A percentile compares a stretch with the other conserved stretches of the same genome.
These are phyloP conservation scores for Indri indri DNA, from an alignment of 2,113 vertebrate genomes.

Conservation along the genomic window DNA sequence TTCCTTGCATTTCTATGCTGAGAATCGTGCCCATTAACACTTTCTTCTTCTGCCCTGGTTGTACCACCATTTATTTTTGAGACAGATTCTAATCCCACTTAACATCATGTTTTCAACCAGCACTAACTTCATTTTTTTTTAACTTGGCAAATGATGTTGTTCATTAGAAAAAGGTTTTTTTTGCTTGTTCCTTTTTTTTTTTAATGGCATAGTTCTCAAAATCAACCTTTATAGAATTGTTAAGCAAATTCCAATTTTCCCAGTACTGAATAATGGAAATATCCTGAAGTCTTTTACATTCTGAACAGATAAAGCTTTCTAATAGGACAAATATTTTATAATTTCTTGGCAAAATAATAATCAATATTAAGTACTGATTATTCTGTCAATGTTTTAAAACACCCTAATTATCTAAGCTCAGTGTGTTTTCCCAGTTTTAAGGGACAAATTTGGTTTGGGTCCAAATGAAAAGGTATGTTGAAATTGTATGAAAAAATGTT, in stretches of 20 bases:
- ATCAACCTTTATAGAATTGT: neutral
- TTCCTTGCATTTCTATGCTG: neutral
- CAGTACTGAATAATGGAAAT: neutral
- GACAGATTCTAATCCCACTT: neutral
- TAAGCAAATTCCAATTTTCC: neutral
- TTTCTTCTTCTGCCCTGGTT: neutral
- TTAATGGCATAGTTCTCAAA: neutral
- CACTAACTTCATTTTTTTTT: neutral
- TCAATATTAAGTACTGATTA: neutral
- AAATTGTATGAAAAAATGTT: conserved; percentile 14
- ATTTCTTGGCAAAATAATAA: conserved; percentile 22
- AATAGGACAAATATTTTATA: neutral
- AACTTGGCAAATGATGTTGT: neutral
- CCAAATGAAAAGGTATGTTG: conserved; percentile 8
- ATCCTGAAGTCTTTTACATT: neutral
- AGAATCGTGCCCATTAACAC: neutral
- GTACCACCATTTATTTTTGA: neutral
- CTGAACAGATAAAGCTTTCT: neutral
- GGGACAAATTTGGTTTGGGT: neutral
- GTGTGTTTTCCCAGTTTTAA: conserved; percentile 3
- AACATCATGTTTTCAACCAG: neutral
- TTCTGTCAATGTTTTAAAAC: neutral
- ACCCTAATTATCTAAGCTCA: neutral
- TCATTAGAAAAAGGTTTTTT: neutral
- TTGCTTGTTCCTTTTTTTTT: neutral